Conservation (phyloP, 2,113 vertebrate genomes). For the Amphilophus citrinellus region DNA sequence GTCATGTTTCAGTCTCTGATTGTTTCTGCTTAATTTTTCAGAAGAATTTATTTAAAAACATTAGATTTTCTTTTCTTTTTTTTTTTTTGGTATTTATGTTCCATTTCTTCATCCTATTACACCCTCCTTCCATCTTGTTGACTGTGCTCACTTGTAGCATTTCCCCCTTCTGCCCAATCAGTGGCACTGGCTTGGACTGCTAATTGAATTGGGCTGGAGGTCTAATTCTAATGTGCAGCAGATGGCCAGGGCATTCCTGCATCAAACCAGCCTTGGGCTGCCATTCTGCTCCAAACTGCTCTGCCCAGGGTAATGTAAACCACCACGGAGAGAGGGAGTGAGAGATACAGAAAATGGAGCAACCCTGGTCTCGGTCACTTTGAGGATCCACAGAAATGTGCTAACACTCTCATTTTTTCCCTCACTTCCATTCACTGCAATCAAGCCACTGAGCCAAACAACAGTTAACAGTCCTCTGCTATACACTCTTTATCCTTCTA, state of each 20-base stretch:
- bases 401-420: background rate
- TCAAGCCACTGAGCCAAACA: background rate
- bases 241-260: slow-evolving; percentile 79
- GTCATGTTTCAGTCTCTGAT: background rate
- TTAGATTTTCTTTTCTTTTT: background rate
- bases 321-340: slow-evolving; percentile 18
- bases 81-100: background rate
- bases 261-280: slow-evolving; percentile 60
- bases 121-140: slow-evolving; percentile 1
- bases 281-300: slow-evolving; percentile 48
- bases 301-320: slow-evolving; percentile 58
- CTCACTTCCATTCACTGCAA: background rate
- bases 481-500: background rate
- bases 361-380: slow-evolving; percentile 30
- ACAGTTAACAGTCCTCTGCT: background rate
- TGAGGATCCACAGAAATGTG: slow-evolving; percentile 31
- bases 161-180: slow-evolving; percentile 72
- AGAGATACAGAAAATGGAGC: background rate
- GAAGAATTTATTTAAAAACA: slow-evolving; percentile 6
- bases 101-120: background rate
- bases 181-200: slow-evolving; percentile 73
- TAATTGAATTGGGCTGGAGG: slow-evolving; percentile 84
- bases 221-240: slow-evolving; percentile 84
- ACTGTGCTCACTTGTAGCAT: slow-evolving; percentile 34
- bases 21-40: background rate